Evolutionary conservation across 2,113 vertebrate species (phyloP), one percentile per base, ranked within the genome.

Genomic region (Neolamprologus kungweensis): DNA sequence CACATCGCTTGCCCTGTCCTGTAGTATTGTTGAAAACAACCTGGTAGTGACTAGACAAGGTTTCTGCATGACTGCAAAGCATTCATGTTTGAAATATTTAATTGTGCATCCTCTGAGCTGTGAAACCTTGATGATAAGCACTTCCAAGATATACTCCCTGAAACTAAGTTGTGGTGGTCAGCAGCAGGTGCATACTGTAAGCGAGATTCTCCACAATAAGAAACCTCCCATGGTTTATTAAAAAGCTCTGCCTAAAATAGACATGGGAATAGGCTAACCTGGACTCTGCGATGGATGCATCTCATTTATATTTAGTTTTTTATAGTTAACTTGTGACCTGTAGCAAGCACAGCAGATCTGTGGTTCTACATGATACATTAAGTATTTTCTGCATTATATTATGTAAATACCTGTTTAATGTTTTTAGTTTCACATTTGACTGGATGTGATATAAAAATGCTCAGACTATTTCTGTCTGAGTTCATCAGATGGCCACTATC

Each of bases 221-320:
- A 50, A 54, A 73, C 78, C 73, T 85, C 53, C 57, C 35, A 23
- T 88, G 86, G 55, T 90, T 91, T 93, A 92, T 93, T 91, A 88
- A 93, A 90, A 91, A 89, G 86, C 57, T 9, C 42, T 9, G 81
- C 85, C 78, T 57, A 57, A 88, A 92, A 95, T 94, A 90, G 81
- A 87, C 35, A 40, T 53, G 71, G 19, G 55, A 80, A 75, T 55
- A n/a, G 21, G 55, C 73, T 87, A 33, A 90, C 33, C 75, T 83
- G 84, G 79, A 87, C 21, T 40, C 57, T 10, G 16, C 17, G 2
- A 12, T 55, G 17, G 78, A 79, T 82, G 68, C 19, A 40, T 33
- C 83, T 75, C 40, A 81, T 86, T 85, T 95, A 85, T 89, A 88
- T 89, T 91, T 82, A 90, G 88, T 82, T 31, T 78, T 88, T 88